Conservation (phyloP, 2,797 vertebrate species). For the Clarias laeviceps region DNA sequence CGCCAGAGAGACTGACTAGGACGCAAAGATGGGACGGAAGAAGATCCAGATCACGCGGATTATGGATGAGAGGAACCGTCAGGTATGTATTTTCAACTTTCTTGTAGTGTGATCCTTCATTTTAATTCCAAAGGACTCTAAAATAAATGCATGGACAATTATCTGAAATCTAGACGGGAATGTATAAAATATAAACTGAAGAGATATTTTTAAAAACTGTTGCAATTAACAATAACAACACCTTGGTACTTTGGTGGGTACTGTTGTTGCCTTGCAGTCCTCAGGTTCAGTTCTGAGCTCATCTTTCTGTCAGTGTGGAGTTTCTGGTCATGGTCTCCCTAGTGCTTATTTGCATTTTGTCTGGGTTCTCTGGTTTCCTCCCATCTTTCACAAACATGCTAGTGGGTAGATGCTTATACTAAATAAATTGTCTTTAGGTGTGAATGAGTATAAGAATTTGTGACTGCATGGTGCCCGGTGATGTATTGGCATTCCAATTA, state of each 20-base stretch:
- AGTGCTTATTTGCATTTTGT: not conserved
- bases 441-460: not conserved
- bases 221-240: not conserved
- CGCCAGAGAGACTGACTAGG: constrained; percentile 80
- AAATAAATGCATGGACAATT: no score
- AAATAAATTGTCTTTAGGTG: not conserved
- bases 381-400: not conserved
- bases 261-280: no score
- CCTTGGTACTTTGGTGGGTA: not conserved
- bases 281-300: not conserved
- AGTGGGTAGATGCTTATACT: not conserved
- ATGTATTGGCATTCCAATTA: not conserved
- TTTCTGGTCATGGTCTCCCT: not conserved
- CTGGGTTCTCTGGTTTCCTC: not conserved
- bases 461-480: not conserved
- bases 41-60: constrained; percentile 99
- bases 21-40: constrained; percentile 94
- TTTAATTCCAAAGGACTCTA: not conserved
- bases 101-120: not conserved
- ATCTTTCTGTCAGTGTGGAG: not conserved
- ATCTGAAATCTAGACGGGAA: not conserved
- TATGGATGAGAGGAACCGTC: constrained; percentile 98
- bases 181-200: not conserved
- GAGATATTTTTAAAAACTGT: no score
- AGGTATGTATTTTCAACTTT: constrained; percentile 75